phyloP scores from a whole-genome alignment of 1,140 invertebrate species.

The Heliconius hewitsoni region DNA sequence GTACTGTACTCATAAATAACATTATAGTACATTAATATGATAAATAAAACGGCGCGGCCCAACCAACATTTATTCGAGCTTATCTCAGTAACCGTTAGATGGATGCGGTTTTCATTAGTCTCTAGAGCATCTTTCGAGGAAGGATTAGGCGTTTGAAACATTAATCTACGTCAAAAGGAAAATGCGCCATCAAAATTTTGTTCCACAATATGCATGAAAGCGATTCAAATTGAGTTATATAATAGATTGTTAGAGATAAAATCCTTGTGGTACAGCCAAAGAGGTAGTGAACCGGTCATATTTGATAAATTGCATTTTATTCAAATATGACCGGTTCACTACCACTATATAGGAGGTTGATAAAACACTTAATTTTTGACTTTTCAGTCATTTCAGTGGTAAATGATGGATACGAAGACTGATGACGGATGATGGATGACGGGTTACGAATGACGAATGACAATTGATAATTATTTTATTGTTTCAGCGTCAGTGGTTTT shows the following conservation, averaged over 20 bases:
- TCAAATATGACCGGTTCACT: too few species aligned
- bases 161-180: slow-evolving; percentile 34
- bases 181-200: slow-evolving; percentile 17
- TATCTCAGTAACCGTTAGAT: slow-evolving; percentile 30
- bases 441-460: too few species aligned
- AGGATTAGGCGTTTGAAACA: slow-evolving; percentile 33
- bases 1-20: not conserved
- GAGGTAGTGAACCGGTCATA: not conserved
- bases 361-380: not conserved
- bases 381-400: too few species aligned
- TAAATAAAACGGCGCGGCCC: slow-evolving; percentile 8
- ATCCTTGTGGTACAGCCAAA: not conserved
- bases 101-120: slow-evolving; percentile 37
- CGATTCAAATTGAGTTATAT: slow-evolving; percentile 21
- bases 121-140: slow-evolving; percentile 33
- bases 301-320: not conserved
- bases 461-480: too few species aligned
- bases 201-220: slow-evolving; percentile 7
- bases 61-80: slow-evolving; percentile 26
- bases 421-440: too few species aligned
- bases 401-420: too few species aligned
- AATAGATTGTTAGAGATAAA: slow-evolving; percentile 4
- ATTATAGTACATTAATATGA: slow-evolving; percentile 6
- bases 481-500: too few species aligned
- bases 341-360: not conserved